phyloP scores from a whole-genome alignment of 1,140 invertebrate species.

The Drosophila neocordata region DNA sequence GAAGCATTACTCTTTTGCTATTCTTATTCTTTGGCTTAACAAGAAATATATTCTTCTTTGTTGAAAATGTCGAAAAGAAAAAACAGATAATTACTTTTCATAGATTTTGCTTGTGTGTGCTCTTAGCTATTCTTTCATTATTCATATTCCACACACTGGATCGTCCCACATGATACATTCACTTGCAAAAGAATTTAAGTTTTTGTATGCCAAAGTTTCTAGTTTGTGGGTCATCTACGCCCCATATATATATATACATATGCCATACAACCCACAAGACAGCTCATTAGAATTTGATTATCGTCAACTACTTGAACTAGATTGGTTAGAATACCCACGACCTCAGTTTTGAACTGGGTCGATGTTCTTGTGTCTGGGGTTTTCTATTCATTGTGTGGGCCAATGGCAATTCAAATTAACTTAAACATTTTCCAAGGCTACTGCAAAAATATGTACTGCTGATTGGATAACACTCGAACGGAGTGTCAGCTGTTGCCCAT shows the following conservation, averaged over 20 bases:
- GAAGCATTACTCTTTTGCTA: too few relatives aligned
- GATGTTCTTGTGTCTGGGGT: background rate
- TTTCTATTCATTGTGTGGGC: background rate
- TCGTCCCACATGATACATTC: conserved; percentile 3
- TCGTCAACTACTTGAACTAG: conserved; percentile 5
- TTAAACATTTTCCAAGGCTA: conserved; percentile 17
- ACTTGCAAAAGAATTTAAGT: background rate
- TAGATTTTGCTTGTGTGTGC: background rate
- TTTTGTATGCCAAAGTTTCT: background rate
- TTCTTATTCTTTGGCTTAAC: too few relatives aligned
- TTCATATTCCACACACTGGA: background rate
- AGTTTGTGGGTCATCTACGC: conserved; percentile 5
- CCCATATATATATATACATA: background rate
- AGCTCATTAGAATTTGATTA: conserved; percentile 17
- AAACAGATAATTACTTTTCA: background rate
- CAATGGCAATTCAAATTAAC: conserved; percentile 17
- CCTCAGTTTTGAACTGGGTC: conserved; percentile 8
- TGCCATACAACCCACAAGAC: background rate
- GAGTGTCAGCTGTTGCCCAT: conserved; percentile 17
- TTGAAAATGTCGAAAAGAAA: too few relatives aligned
- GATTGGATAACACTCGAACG: conserved; percentile 6
- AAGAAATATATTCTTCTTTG: too few relatives aligned
- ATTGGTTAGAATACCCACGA: background rate
- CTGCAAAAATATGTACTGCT: background rate
- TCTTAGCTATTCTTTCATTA: background rate